These are phyloP conservation scores for Wiebesia pumilae DNA, from an alignment of 1,140 invertebrate genomes.

Conservation along the genomic window DNA sequence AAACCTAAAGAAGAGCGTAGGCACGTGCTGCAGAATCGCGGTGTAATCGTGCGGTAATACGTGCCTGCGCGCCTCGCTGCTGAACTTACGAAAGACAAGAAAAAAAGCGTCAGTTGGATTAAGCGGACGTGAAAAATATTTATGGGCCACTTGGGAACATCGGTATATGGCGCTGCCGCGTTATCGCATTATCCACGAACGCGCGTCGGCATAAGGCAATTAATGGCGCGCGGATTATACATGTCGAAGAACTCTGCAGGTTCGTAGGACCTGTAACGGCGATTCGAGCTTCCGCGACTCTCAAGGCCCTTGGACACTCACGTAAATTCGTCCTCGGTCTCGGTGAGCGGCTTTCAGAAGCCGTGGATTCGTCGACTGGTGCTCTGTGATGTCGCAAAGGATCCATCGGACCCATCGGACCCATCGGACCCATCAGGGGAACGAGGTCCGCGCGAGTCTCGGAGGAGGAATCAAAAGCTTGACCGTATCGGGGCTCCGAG, in stretches of 20 bases:
- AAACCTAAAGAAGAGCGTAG: not conserved
- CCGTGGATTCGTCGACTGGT: not conserved
- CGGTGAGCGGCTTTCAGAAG: not conserved
- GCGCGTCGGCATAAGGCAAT: conserved; percentile 22
- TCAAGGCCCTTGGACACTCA: not conserved
- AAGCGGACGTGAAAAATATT: conserved; percentile 36
- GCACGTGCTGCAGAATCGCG: not conserved
- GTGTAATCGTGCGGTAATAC: not conserved
- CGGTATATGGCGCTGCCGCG: conserved; percentile 43
- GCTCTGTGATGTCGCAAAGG: not conserved
- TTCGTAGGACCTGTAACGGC: too few species aligned
- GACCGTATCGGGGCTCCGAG: not conserved
- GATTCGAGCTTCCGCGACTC: not conserved
- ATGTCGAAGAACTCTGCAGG: not conserved
- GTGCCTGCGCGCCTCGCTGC: not conserved
- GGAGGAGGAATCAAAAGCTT: not conserved
- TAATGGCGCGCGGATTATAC: conserved; percentile 36
- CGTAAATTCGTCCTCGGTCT: not conserved
- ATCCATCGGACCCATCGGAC: too few species aligned
- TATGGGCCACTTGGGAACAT: conserved; percentile 60
- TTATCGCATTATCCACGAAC: not conserved
- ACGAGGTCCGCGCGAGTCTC: not conserved
- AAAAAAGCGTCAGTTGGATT: conserved; percentile 25
- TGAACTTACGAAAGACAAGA: conserved; percentile 45
- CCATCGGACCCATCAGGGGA: not conserved